Evolutionary conservation across 2,113 vertebrate genomes (phyloP).

Genomic region (Pitta sordida): DNA sequence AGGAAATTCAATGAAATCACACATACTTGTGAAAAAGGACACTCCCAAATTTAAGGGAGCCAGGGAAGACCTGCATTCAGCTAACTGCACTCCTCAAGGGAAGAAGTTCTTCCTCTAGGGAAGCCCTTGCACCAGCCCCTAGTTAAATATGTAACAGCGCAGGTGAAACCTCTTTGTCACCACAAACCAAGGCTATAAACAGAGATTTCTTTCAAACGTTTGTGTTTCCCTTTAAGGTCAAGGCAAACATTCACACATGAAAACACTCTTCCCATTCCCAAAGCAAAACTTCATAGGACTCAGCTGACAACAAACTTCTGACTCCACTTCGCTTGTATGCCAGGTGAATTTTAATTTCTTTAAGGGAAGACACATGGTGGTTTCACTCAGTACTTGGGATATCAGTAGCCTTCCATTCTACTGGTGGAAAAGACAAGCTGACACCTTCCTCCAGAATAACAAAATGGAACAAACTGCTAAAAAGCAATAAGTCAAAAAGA

Average conservation of each 20-base stretch:
- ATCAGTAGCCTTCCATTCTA: not conserved
- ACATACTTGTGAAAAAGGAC: not conserved
- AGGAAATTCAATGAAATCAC: not conserved
- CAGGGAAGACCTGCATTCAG: not conserved
- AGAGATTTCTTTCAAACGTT: not conserved
- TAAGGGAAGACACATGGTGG: not conserved
- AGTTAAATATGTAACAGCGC: not conserved
- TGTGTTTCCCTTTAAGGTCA: not conserved
- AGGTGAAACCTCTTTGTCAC: not conserved
- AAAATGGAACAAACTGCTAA: not conserved
- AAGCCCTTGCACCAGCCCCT: not conserved
- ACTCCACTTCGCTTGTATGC: not conserved
- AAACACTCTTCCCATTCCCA: not conserved
- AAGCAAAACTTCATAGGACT: not conserved
- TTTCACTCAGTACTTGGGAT: not conserved
- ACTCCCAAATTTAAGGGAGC: slow-evolving; percentile 10
- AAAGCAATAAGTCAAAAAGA: not conserved
- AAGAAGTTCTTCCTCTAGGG: not conserved
- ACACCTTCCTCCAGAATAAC: not conserved
- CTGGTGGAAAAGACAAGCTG: not conserved
- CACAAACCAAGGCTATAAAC: not conserved
- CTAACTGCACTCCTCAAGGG: not conserved
- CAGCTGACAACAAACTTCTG: not conserved
- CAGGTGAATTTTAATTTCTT: not conserved
- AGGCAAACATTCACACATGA: not conserved